Conservation (phyloP, 2,797 vertebrate genomes). For the Pyrocephalus nanus region DNA sequence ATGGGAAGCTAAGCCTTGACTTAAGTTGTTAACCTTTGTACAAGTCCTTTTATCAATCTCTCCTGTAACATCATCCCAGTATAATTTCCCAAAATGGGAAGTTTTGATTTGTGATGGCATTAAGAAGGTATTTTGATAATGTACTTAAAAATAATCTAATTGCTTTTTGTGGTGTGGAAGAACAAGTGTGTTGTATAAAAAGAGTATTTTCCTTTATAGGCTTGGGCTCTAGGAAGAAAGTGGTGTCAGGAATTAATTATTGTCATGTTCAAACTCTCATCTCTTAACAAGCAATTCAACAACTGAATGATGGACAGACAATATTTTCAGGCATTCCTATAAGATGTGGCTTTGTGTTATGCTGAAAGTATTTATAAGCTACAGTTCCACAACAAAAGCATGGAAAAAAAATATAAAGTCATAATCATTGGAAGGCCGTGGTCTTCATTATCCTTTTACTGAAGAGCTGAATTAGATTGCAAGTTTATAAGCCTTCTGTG, state of each 20-base stretch:
- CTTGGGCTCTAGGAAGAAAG: background rate
- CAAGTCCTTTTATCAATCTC: background rate
- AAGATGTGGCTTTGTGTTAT: background rate
- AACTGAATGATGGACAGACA: background rate
- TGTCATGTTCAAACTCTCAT: background rate
- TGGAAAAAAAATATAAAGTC: background rate
- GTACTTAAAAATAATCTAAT: background rate
- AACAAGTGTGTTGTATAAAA: background rate
- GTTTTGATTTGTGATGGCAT: background rate
- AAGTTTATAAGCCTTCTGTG: background rate
- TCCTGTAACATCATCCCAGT: background rate
- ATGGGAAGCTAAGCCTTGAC: slow-evolving; percentile 21
- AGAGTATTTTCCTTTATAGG: background rate
- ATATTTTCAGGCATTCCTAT: background rate
- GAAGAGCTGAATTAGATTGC: background rate
- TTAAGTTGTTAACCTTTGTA: slow-evolving; percentile 14
- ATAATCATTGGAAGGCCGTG: background rate
- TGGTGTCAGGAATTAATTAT: background rate
- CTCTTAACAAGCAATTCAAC: background rate
- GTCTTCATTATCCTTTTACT: slow-evolving; percentile 9
- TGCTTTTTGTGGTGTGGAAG: background rate
- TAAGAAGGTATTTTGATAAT: background rate
- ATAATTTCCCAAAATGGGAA: background rate
- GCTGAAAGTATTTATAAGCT: background rate
- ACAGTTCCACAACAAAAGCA: background rate